Evolutionary conservation across 23 tunicate genomes (phyloP).

Genomic region (Phallusia fumigata): DNA sequence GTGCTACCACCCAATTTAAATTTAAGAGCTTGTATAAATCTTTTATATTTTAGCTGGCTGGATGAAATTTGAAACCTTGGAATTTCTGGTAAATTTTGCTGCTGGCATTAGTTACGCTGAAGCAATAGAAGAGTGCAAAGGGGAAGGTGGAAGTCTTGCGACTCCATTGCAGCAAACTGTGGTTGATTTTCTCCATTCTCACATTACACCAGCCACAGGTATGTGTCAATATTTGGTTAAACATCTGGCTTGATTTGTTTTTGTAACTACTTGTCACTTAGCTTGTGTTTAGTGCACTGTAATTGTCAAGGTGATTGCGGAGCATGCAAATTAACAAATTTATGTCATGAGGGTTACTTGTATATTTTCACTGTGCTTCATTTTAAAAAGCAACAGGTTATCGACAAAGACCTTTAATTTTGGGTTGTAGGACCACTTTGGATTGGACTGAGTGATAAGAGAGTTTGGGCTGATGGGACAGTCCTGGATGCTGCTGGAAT

Average conservation of each 20-base stretch:
- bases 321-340: no score
- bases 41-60: not conserved
- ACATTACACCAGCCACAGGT: not conserved
- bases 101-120: not conserved
- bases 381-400: no score
- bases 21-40: not conserved
- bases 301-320: no score
- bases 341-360: no score
- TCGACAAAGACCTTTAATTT: no score
- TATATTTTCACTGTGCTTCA: no score
- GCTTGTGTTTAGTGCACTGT: no score
- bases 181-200: not conserved
- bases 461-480: not conserved
- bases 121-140: not conserved
- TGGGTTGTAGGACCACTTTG: not conserved
- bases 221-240: no score
- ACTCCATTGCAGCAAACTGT: not conserved
- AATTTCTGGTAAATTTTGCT: not conserved
- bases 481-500: not conserved
- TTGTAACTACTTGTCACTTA: no score
- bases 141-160: not conserved
- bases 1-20: no score
- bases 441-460: not conserved
- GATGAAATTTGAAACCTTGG: not conserved
- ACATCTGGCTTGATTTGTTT: no score